These are phyloP conservation scores for Rhinoraja longicauda DNA, from an alignment of 2,797 vertebrate genomes.

Conservation along the genomic window DNA sequence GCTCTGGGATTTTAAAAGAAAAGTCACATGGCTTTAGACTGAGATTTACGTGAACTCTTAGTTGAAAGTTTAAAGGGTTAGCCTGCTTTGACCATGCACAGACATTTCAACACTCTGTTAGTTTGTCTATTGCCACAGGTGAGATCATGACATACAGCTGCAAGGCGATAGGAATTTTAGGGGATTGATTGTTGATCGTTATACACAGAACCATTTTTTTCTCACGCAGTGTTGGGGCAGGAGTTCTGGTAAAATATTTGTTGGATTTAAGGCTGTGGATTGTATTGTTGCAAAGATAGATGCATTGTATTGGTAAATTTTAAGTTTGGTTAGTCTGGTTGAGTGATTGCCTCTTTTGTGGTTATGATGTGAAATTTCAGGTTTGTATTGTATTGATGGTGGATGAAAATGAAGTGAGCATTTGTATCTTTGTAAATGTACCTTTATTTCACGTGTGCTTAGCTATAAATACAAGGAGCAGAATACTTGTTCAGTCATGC, in stretches of 20 bases:
- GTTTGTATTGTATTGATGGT: neutral
- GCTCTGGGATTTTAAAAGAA: neutral
- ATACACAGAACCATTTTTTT: neutral
- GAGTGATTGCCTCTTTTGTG: neutral
- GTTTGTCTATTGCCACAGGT: neutral
- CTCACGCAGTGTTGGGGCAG: neutral
- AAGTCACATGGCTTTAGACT: neutral
- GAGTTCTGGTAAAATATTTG: neutral
- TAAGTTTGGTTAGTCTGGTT: neutral
- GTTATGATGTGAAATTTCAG: neutral
- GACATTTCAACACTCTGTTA: neutral
- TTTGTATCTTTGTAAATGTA: neutral
- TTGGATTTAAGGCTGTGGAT: neutral
- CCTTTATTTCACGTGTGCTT: neutral
- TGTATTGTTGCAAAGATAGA: neutral
- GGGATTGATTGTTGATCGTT: neutral
- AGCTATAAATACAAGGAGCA: neutral
- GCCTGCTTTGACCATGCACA: neutral
- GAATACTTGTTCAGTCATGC: neutral
- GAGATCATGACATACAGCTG: neutral
- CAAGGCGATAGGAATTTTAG: neutral
- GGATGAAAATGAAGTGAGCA: neutral
- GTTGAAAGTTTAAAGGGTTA: neutral
- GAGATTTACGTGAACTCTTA: neutral
- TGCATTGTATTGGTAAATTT: neutral